Base-by-base conservation (phyloP, 2,113 vertebrate species). In the Hiodon alosoides region DNA sequence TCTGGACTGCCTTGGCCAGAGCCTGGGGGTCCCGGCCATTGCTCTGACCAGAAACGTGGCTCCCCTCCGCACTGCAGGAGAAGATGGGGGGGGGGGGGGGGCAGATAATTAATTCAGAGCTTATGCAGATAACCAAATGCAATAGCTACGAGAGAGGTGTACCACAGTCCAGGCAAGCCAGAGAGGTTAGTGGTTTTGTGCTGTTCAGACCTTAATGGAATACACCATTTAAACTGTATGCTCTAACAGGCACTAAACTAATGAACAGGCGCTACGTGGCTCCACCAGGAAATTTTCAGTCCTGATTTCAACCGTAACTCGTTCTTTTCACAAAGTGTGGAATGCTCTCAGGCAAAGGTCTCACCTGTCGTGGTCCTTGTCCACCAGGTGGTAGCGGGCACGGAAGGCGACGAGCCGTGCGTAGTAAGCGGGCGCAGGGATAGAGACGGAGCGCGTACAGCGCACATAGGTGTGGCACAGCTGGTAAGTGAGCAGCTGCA, bases 291-390 rank as follows among this genome's bases (percentile, higher is more conserved):
- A 31, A 31, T 31, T 31, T 31, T 31, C 31, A 31, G 31, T 31
- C 31, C 31, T 31, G 31, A 31, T 31, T 31, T 31, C 31, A 31
- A 31, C 31, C 31, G 2, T 31, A 31, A 31, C 31, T 31, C 31
- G 2, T 31, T 31, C 31, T 31, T 31, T 31, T 31, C 31, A 31
- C 31, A 31, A 31, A 31, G 17, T 7, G 71, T 47, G 47, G 11
- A 13, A n/a, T 3, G 71, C 7, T n/a, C 6, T 8, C n/a, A 16
- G 3, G 51, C 65, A 3, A 9, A 47, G 3, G 4, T 3, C 76
- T 79, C 85, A 95, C 97, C 97, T 98, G 92, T 99, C 97, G 0
- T 99, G 97, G 89, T 99, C 97, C 89, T 98, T 99, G 90, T 99
- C 97, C 89, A 99, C 97, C 53, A 99, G 94, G 77, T 99, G 97